Conservation (phyloP, 2,888 invertebrate species). For the Leptopilina syphax region DNA sequence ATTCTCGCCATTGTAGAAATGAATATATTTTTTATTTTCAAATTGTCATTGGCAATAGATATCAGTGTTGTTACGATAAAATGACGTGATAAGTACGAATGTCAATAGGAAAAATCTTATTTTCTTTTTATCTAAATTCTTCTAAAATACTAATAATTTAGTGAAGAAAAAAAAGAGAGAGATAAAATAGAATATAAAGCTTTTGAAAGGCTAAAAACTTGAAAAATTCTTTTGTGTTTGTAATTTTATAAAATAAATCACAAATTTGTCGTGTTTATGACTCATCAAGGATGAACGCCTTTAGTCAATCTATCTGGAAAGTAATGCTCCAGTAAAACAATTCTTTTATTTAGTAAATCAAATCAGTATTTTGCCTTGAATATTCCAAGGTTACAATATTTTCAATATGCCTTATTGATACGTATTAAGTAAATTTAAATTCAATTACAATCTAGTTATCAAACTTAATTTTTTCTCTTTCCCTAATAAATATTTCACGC, state of each 20-base stretch:
- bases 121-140: too few species aligned
- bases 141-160: too few species aligned
- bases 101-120: not conserved
- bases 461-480: too few species aligned
- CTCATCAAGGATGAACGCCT: conserved; percentile 23
- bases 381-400: not conserved
- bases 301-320: not conserved
- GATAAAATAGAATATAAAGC: too few species aligned
- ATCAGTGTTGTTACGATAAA: conserved; percentile 1
- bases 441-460: conserved; percentile 3
- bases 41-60: conserved; percentile 6
- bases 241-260: conserved; percentile 9
- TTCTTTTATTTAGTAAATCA: conserved; percentile 5
- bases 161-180: too few species aligned
- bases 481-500: too few species aligned
- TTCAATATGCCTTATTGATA: not conserved
- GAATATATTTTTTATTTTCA: not conserved
- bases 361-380: not conserved
- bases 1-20: not conserved
- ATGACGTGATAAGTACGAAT: conserved; percentile 2
- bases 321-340: not conserved
- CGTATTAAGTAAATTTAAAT: not conserved
- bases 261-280: not conserved
- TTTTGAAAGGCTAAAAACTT: not conserved
- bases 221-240: not conserved